Conservation (phyloP, 1,140 invertebrate genomes). For the Drosophila yakuba region DNA sequence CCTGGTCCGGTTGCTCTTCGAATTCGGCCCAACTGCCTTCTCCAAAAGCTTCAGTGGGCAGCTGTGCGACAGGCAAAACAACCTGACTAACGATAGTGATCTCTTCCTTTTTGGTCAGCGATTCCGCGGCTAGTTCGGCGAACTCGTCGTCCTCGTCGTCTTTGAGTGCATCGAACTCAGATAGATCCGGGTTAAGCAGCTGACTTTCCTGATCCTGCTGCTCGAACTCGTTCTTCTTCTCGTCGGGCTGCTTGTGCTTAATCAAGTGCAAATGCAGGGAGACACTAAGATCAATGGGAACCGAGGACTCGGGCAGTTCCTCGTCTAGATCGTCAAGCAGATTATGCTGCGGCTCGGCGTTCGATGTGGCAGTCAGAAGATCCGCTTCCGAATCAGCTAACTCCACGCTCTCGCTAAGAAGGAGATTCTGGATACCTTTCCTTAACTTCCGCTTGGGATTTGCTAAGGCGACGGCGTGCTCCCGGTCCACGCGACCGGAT, state of each 20-base stretch:
- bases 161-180: constrained; percentile 86
- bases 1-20: constrained; percentile 81
- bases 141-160: constrained; percentile 90
- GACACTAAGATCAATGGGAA: constrained; percentile 87
- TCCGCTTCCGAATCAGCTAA: constrained; percentile 78
- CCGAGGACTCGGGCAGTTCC: constrained; percentile 85
- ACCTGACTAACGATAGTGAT: constrained; percentile 77
- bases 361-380: constrained; percentile 49
- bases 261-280: constrained; percentile 86
- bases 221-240: constrained; percentile 58
- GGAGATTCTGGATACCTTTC: constrained; percentile 88
- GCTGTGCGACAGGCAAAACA: constrained; percentile 49
- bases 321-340: constrained; percentile 91
- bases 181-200: constrained; percentile 54
- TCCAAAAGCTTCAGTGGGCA: constrained; percentile 84
- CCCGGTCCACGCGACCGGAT: constrained; percentile 90
- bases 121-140: constrained; percentile 90
- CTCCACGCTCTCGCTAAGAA: constrained; percentile 89
- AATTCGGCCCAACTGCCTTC: constrained; percentile 87
- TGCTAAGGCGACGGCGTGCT: constrained; percentile 87
- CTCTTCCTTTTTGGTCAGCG: constrained; percentile 86
- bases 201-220: constrained; percentile 1
- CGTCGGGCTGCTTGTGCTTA: constrained; percentile 81
- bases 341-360: constrained; percentile 86
- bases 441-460: constrained; percentile 87